Conservation (phyloP, 1,140 invertebrate species). For the Drosophila rufa region DNA sequence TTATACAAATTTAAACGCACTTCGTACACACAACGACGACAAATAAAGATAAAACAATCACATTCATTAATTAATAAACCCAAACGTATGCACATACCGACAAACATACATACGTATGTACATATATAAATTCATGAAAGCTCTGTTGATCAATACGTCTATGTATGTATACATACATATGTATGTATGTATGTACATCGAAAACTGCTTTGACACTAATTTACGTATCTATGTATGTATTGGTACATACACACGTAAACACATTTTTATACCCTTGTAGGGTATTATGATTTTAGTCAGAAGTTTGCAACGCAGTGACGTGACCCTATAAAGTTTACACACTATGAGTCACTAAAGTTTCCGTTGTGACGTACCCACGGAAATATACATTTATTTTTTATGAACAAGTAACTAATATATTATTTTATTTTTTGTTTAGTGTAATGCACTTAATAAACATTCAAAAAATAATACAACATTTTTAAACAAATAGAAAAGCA, state of each 20-base stretch:
- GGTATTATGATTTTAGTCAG: too few species aligned
- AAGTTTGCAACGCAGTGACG: too few species aligned
- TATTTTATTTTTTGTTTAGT: too few species aligned
- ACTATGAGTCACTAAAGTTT: too few species aligned
- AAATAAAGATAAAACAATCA: constrained; percentile 3
- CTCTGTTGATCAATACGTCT: constrained; percentile 2
- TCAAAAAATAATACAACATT: too few species aligned
- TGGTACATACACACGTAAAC: background rate
- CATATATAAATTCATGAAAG: constrained; percentile 1
- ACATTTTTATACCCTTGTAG: too few species aligned
- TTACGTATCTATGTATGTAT: background rate
- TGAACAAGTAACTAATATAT: too few species aligned
- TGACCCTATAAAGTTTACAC: too few species aligned
- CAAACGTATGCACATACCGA: background rate
- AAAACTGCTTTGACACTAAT: background rate
- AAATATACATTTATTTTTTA: too few species aligned
- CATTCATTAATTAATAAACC: constrained; percentile 12
- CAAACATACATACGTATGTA: background rate
- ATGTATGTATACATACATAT: background rate
- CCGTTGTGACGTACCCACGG: too few species aligned
- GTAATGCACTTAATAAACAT: too few species aligned
- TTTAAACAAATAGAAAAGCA: too few species aligned
- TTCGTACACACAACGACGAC: background rate
- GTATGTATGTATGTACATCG: background rate
- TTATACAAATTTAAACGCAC: background rate